Evolutionary conservation across 2,888 invertebrate species (phyloP).

Genomic region (Exocentrus adspersus): DNA sequence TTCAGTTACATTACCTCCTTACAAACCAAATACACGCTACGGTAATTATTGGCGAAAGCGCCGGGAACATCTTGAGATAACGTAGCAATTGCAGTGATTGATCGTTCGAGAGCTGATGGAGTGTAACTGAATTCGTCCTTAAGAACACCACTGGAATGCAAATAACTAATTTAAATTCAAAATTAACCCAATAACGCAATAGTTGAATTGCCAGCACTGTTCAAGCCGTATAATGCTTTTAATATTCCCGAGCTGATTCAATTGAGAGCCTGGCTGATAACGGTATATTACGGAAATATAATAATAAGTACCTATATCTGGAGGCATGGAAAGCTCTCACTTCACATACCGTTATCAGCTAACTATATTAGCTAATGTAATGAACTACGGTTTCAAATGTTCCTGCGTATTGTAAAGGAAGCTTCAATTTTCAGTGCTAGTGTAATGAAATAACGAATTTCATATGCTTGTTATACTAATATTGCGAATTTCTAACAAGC

Average conservation of each 20-base stretch:
- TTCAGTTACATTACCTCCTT: neutral
- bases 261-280: neutral
- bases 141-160: conserved; percentile 22
- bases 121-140: conserved; percentile 17
- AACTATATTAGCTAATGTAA: neutral
- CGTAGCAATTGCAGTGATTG: conserved; percentile 19
- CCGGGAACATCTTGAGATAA: conserved; percentile 18
- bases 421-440: neutral
- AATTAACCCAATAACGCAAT: conserved; percentile 21
- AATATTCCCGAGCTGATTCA: conserved; percentile 11
- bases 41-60: conserved; percentile 10
- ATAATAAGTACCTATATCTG: conserved; percentile 4
- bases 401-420: neutral
- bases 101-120: conserved; percentile 17
- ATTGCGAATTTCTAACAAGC: neutral
- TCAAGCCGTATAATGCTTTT: conserved; percentile 9
- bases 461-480: neutral
- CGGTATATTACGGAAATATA: conserved; percentile 6
- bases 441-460: neutral
- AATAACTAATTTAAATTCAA: conserved; percentile 26
- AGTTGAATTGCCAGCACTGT: conserved; percentile 13
- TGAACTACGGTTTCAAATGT: neutral
- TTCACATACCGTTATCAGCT: neutral
- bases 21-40: neutral
- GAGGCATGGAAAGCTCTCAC: conserved; percentile 2